These are phyloP conservation scores for Ennomos erosarius DNA, from an alignment of 2,888 invertebrate species.

Conservation along the genomic window DNA sequence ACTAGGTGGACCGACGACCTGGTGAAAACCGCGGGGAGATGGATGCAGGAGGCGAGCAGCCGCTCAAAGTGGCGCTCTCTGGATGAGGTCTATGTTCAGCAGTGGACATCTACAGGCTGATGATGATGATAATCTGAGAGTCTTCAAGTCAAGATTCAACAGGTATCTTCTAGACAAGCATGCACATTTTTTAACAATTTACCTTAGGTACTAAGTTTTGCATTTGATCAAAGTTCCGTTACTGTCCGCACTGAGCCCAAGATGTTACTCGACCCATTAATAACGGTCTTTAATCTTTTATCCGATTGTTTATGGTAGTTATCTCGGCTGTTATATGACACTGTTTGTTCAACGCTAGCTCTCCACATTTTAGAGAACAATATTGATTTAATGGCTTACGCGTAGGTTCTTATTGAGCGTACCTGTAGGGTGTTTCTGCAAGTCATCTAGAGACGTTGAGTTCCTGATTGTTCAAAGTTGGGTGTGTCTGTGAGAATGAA, in stretches of 20 bases:
- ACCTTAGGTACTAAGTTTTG: no score
- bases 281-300: constrained; percentile 41
- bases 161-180: no score
- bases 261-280: constrained; percentile 40
- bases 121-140: no score
- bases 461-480: neutral
- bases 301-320: constrained; percentile 41
- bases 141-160: no score
- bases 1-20: no score
- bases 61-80: no score
- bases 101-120: no score
- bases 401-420: neutral
- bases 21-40: no score
- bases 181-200: no score
- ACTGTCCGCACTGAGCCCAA: constrained; percentile 18
- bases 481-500: constrained; percentile 3
- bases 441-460: constrained; percentile 8
- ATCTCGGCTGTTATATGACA: constrained; percentile 39
- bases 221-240: neutral
- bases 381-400: constrained; percentile 37
- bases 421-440: constrained; percentile 6
- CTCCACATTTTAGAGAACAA: constrained; percentile 30
- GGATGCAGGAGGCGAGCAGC: no score
- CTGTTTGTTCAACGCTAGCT: constrained; percentile 28
- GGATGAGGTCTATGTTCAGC: no score